Evolutionary conservation across 2,888 invertebrate genomes (phyloP), one percentile per base, ranked within the genome.

Genomic region (Acanthosepion lycidas): DNA sequence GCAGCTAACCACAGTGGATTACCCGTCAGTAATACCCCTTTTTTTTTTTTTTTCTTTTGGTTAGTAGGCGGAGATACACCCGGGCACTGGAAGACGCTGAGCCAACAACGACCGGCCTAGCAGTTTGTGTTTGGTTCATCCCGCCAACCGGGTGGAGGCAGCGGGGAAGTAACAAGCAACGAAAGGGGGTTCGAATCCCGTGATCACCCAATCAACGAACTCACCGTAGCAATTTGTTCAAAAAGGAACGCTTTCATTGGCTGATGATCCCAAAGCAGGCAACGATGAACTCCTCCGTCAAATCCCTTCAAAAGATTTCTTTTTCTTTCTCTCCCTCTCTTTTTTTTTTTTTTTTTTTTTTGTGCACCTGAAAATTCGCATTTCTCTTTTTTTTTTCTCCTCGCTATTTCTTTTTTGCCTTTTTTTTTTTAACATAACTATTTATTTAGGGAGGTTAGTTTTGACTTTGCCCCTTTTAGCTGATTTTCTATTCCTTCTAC

Each of bases 41-140:
- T 78, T 3, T 42, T 2, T 42, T 64, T 0, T 33, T 42, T 3
- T 42, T 42, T 42, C n/a, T n/a, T n/a, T 42, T 42, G 1, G 78
- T 78, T 78, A 78, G 78, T 78, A 78, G 78, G 78, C 78, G 78
- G n/a, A n/a, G n/a, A 78, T 78, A 78, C 78, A 78, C 78, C 78
- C 78, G 78, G 78, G 78, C 28, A 78, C 6, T 78, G 64, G 64
- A 28, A 64, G 64, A 26, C 28, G 78, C 78, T 78, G 28, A 78
- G 78, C 78, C 28, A n/a, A 78, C 78, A 78, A 78, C 78, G 28
- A 6, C 78, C 26, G 26, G 78, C 28, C 78, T 78, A 26, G 78
- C 78, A 9, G 64, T 64, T 64, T 64, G 64, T 64, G 64, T 9
- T 8, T 23, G 64, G 64, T 64, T 64, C 28, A 28, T 64, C 64